Evolutionary conservation across 2,113 vertebrate genomes (phyloP), one percentile per base, ranked within the genome.

Genomic region (Spea bombifrons): DNA sequence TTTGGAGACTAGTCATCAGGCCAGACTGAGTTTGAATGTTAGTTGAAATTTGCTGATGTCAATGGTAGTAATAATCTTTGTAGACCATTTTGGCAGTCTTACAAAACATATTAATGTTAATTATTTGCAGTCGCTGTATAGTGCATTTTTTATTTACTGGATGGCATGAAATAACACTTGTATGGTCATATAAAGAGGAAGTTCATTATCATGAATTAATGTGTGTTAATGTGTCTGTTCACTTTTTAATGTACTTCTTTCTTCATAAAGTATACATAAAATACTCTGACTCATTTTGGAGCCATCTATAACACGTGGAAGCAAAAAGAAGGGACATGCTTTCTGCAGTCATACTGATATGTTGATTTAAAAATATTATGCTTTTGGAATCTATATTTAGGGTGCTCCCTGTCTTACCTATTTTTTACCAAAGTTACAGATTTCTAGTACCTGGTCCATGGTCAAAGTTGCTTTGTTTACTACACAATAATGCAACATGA

Each of bases 201-300:
- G 77, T 80, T 80, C 70, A 80, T 80, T 80, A 80, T 55, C 16
- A 61, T 80, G 77, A 80, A 73, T 80, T 80, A 67, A 59, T 30
- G 70, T 59, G 45, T 16, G 43, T 71, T 50, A 59, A 50, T 53
- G 46, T 44, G 46, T 63, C 7, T 49, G 48, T 73, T 79, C 47
- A 63, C 4, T 66, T 67, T 73, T 48, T 80, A 73, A 66, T 79
- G 52, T 63, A 73, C 30, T 73, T 48, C 2, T 59, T 13, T 59
- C 12, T 9, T 6, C 50, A n/a, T 52, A 1, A 6, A 47, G 49
- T 57, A 15, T 50, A 66, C 45, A 79, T 49, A 53, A 57, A 53
- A 66, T 45, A 10, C 30, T 30, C 30, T 47, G 64, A 30, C 6
- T 10, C 9, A 47, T 66, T 15, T 13, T n/a, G 68, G 7, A 48